A percentile compares a stretch with the other conserved stretches of the same genome.
Conservation (phyloP, 2,888 invertebrate species). For the Eucriotettix oculatus region DNA sequence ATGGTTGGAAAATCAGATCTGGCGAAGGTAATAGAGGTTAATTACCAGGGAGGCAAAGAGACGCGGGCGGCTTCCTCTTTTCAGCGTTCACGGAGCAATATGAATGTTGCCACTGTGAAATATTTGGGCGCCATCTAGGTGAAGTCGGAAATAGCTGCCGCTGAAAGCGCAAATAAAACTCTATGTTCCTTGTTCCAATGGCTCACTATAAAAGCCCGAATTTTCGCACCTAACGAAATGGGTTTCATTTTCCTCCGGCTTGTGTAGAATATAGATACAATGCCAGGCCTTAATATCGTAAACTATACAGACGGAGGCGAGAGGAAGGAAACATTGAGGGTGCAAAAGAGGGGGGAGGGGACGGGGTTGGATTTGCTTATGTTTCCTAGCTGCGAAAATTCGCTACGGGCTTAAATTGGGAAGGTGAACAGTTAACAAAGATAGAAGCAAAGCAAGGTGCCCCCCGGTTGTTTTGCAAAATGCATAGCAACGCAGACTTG, state of each 20-base stretch:
- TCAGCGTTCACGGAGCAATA: too few species aligned
- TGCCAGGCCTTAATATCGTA: not conserved
- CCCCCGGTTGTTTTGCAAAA: not conserved
- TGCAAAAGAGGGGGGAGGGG: not conserved
- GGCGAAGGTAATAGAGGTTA: too few species aligned
- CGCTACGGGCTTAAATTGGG: not conserved
- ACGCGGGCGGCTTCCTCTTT: too few species aligned
- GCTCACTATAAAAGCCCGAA: not conserved
- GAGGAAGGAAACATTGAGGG: not conserved
- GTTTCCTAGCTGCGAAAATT: not conserved
- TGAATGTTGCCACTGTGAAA: too few species aligned
- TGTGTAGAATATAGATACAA: slow-evolving; percentile 1
- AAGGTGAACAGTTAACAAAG: slow-evolving; percentile 2
- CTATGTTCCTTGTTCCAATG: slow-evolving; percentile 2
- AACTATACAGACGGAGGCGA: not conserved
- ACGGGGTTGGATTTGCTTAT: not conserved
- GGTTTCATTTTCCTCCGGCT: slow-evolving; percentile 2
- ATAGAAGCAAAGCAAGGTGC: not conserved
- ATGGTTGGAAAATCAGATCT: too few species aligned
- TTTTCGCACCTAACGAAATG: slow-evolving; percentile 1
- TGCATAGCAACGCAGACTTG: not conserved
- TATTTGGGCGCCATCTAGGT: not conserved
- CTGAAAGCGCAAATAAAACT: not conserved
- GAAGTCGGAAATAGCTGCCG: not conserved
- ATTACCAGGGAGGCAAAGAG: too few species aligned